Base-by-base conservation (phyloP, 2,113 vertebrate genomes). In the Dicentrarchus labrax region DNA sequence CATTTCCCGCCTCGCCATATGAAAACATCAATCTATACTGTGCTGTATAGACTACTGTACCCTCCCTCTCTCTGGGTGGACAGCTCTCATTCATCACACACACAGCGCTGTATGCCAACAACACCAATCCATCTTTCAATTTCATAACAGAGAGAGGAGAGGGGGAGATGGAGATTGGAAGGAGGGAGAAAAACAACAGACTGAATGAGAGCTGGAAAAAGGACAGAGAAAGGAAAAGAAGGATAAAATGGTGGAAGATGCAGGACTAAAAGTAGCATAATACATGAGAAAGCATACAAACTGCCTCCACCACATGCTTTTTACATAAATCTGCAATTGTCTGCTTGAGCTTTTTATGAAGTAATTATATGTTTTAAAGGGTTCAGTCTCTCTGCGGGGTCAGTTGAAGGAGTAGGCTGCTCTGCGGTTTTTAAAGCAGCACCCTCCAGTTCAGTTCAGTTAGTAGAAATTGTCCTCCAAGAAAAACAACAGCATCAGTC, bases 71-170 rank as follows among this genome's bases (percentile, higher is more conserved):
- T 78, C 74, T 67, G 72, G 66, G 73, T 47, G 82, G 92, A 93
- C 92, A 91, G 91, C 84, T 90, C 91, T 91, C 92, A 92, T 93
- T 93, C 90, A 93, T 93, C 92, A 92, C 80, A 78, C 86, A 21
- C 86, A 17, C 78, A 5, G 83, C 15, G 11, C 88, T 72, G 83
- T 57, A 78, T 50, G 78, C 78, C 91, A 92, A 83, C 85, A 89
- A 84, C 86, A 84, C 69, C 70, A 0, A 93, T 92, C 86, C 87
- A 92, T 90, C 89, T 85, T 90, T 91, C 88, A 91, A 84, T 90
- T 92, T 88, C 89, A 92, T 88, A 92, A 93, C 73, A 76, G 94
- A 94, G 91, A 77, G 16, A 87, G 67, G 93, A 86, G 30, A 50
- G 57, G 94, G 92, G 91, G 78, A 89, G 48, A 69, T 78, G 89